Evolutionary conservation across 2,888 invertebrate species (phyloP).

Genomic region (Eueremaeus valkanovi): DNA sequence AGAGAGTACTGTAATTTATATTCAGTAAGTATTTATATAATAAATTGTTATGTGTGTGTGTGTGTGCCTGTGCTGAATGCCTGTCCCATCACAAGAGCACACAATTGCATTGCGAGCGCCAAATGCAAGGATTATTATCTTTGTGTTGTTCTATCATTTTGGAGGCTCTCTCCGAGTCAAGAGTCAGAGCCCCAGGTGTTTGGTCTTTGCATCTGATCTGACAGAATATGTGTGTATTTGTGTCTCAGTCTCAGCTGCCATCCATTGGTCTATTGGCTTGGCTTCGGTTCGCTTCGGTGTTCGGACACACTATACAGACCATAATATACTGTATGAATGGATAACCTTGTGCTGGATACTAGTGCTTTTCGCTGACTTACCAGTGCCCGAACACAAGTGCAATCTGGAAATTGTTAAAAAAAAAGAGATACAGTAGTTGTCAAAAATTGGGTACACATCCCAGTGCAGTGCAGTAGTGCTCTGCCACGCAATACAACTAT

Average conservation of each 20-base stretch:
- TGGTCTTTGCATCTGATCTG: slow-evolving; percentile 18
- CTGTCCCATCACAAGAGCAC: slow-evolving; percentile 16
- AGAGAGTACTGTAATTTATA: slow-evolving; percentile 35
- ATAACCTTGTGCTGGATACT: slow-evolving; percentile 19
- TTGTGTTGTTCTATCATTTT: slow-evolving; percentile 17
- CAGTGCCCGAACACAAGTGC: slow-evolving; percentile 23
- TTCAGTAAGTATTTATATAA: slow-evolving; percentile 36
- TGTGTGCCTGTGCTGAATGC: not conserved
- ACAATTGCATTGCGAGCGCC: not conserved
- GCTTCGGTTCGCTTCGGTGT: not conserved
- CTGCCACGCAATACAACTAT: slow-evolving; percentile 27
- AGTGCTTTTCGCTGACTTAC: not conserved
- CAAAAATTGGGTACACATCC: not conserved
- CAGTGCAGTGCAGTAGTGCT: not conserved
- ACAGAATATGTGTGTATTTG: not conserved
- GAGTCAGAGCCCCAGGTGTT: slow-evolving; percentile 29
- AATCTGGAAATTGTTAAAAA: slow-evolving; percentile 21
- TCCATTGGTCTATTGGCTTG: not conserved
- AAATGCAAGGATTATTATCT: slow-evolving; percentile 33
- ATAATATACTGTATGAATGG: not conserved
- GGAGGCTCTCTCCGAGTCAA: not conserved
- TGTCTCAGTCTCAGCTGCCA: slow-evolving; percentile 29
- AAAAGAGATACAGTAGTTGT: slow-evolving; percentile 10
- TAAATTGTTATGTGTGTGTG: slow-evolving; percentile 18
- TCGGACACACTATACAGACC: too few species aligned